phyloP scores from a whole-genome alignment of 2,113 vertebrate genomes.

The Rhabdomys dilectus region DNA sequence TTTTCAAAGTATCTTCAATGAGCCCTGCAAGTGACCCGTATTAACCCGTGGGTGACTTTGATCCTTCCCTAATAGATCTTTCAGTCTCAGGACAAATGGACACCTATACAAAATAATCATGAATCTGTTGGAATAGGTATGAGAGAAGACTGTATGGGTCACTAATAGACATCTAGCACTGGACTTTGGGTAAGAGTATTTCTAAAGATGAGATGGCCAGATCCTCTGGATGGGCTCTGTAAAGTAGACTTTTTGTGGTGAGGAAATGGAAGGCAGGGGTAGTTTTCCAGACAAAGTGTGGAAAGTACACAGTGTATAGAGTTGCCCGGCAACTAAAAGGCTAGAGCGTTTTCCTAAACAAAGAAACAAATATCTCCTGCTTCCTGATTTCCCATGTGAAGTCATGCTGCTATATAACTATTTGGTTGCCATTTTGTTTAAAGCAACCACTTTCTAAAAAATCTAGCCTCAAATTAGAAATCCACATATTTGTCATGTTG shows the following conservation, averaged over 20 bases:
- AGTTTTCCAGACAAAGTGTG: background rate
- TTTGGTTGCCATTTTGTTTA: slow-evolving; percentile 21
- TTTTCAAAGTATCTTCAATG: background rate
- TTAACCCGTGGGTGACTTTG: background rate
- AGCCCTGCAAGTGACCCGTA: background rate
- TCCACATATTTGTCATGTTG: background rate
- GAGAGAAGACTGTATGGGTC: fast-evolving
- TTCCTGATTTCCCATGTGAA: background rate
- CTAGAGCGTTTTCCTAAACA: background rate
- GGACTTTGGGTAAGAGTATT: background rate
- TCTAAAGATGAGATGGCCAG: background rate
- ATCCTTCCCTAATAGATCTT: background rate
- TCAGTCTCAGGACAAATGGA: background rate
- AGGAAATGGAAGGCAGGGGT: fast-evolving
- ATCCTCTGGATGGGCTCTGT: background rate
- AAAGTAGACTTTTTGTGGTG: fast-evolving
- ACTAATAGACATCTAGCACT: background rate
- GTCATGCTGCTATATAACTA: background rate
- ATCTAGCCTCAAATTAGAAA: slow-evolving; percentile 1
- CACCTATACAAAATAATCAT: background rate
- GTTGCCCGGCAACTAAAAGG: background rate
- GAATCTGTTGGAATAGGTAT: background rate
- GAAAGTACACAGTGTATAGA: background rate
- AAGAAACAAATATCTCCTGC: too few species aligned
- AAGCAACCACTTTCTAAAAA: slow-evolving; percentile 40